Base-by-base conservation (phyloP, 2,113 vertebrate genomes). In the Corythaixoides concolor region DNA sequence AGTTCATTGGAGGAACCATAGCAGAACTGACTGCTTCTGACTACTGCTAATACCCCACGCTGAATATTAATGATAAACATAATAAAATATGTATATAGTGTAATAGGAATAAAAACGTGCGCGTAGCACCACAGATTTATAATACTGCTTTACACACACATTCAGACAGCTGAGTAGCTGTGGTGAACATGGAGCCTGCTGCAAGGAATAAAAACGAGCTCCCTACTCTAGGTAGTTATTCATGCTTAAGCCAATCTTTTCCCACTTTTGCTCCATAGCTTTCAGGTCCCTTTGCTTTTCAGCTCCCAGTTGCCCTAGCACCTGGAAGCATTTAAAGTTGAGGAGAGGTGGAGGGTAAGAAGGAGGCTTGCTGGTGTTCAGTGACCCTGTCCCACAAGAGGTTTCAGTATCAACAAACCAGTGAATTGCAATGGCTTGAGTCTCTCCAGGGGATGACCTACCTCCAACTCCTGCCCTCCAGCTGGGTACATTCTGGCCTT, bases 61-160 rank as follows among this genome's bases (percentile, higher is more conserved):
- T 95, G 95, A 96, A 96, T 97, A 92, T 95, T 97, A 97, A 97
- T 96, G 89, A 96, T 94, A 95, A 97, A 96, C 95, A 96, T 96
- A 94, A 96, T 97, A 94, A 96, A 97, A 97, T 96, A 97, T 97
- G 95, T 93, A 97, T 96, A 93, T 56, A 75, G 69, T 93, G 91
- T 97, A 96, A 97, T 96, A 97, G 95, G 90, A 97, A 95, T 95
- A 55, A 96, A 97, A 96, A 91, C 12, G 50, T 82, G 70, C 50
- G 59, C 76, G 77, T 89, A 96, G 89, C 84, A 92, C 77, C 89
- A 87, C 66, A 79, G 84, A 93, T 94, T 95, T 95, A 91, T 91
- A 90, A 92, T 69, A 68, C 87, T 95, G 89, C 86, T 93, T 95
- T 87, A 87, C 70, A 95, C 87, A 87, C 43, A 76, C 77, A 35